Evolutionary conservation across 1,140 invertebrate genomes (phyloP).

Genomic region (Bombus superbus): DNA sequence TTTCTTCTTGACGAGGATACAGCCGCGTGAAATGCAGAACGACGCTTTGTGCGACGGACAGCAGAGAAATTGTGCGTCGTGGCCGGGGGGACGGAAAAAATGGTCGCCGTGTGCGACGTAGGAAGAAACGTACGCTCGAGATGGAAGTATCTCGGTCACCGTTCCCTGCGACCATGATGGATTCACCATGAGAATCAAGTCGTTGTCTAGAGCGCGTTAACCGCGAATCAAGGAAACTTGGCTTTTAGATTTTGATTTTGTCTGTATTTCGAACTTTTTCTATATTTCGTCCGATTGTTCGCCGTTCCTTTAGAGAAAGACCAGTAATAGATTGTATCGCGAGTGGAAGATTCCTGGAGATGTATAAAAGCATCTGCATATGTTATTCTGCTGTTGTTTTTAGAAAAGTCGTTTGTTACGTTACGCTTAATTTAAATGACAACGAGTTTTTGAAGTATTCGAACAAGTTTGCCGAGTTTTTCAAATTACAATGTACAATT

Average conservation of each 20-base stretch:
- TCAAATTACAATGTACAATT: not conserved
- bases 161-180: conserved; percentile 10
- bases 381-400: not conserved
- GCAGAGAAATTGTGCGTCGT: conserved; percentile 58
- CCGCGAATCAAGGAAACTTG: not conserved
- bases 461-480: no score
- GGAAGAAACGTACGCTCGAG: not conserved
- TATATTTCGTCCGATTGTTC: not conserved
- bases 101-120: not conserved
- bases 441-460: no score
- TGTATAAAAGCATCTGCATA: not conserved
- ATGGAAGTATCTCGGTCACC: conserved; percentile 13
- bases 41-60: conserved; percentile 58
- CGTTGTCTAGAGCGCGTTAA: not conserved
- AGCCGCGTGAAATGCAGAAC: conserved; percentile 38
- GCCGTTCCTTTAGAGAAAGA: not conserved
- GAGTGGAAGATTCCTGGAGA: not conserved
- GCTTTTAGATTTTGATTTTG: not conserved
- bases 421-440: not conserved
- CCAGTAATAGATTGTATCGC: no score
- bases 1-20: conserved; percentile 49
- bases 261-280: not conserved
- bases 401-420: not conserved
- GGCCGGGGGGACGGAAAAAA: conserved; percentile 40
- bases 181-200: conserved; percentile 7